These are phyloP conservation scores for Ephialtes manifestator DNA, from an alignment of 2,888 invertebrate genomes.

Conservation along the genomic window DNA sequence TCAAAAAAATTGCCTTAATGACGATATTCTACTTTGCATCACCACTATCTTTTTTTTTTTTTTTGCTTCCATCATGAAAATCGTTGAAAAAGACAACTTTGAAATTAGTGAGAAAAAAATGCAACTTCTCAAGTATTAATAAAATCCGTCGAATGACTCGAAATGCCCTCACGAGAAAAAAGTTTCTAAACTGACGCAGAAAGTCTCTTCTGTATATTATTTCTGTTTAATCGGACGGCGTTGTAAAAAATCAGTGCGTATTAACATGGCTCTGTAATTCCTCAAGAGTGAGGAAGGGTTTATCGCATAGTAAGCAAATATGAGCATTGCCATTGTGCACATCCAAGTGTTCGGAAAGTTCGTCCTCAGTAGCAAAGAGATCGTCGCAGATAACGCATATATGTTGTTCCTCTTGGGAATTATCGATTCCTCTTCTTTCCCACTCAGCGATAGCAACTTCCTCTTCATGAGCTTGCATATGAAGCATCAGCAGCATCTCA, in stretches of 20 bases:
- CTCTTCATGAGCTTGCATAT: conserved; percentile 82
- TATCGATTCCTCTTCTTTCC: conserved; percentile 77
- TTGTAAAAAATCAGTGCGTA: conserved; percentile 77
- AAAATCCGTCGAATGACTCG: background rate
- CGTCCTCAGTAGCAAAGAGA: conserved; percentile 77
- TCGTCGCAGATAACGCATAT: conserved; percentile 82
- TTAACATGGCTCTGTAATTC: conserved; percentile 82
- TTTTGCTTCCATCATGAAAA: background rate
- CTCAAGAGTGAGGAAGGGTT: conserved; percentile 79
- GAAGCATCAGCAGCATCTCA: conserved; percentile 81
- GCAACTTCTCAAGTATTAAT: too few species aligned
- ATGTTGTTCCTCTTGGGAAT: conserved; percentile 69
- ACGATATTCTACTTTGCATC: background rate
- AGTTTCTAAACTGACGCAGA: background rate
- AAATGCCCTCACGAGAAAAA: background rate
- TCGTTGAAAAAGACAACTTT: too few species aligned
- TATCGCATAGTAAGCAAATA: conserved; percentile 82
- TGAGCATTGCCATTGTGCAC: conserved; percentile 80
- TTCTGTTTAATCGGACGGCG: background rate
- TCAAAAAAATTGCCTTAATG: too few species aligned
- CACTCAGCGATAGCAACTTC: conserved; percentile 82
- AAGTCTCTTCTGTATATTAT: background rate
- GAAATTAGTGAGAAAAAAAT: too few species aligned
- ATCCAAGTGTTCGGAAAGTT: conserved; percentile 81
- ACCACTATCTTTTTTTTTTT: background rate